Evolutionary conservation across 2,888 invertebrate species (phyloP).

Genomic region (Epicampocera succincta): DNA sequence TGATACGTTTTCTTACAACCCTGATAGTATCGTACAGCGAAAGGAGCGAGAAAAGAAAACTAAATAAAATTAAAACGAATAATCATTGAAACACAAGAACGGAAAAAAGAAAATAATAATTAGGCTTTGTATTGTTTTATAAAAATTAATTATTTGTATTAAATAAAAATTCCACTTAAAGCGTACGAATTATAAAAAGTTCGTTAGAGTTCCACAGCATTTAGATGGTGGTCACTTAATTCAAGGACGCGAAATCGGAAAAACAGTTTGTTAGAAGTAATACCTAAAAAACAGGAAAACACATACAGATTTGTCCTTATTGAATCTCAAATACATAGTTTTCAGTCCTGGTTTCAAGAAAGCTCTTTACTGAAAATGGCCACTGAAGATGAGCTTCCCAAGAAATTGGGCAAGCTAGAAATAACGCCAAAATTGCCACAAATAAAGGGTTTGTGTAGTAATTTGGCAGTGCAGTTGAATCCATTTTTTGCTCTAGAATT

Average conservation of each 20-base stretch:
- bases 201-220: not conserved
- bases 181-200: not conserved
- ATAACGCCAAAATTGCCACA: constrained; percentile 82
- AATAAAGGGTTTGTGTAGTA: constrained; percentile 71
- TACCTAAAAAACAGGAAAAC: no score
- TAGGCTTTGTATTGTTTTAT: no score
- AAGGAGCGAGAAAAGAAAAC: constrained; percentile 26
- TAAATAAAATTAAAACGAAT: constrained; percentile 53
- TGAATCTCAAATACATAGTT: no score
- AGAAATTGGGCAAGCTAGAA: constrained; percentile 84
- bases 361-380: constrained; percentile 46
- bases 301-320: no score
- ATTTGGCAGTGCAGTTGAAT: constrained; percentile 73
- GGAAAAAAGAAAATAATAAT: constrained; percentile 10
- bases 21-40: constrained; percentile 10
- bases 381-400: constrained; percentile 78
- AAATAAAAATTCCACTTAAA: not conserved
- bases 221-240: constrained; percentile 29
- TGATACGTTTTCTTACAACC: constrained; percentile 2
- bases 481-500: constrained; percentile 74
- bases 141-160: constrained; percentile 2
- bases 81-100: constrained; percentile 39
- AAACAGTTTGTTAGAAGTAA: not conserved
- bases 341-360: constrained; percentile 1
- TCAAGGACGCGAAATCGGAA: constrained; percentile 50